A percentile compares a stretch with the other conserved stretches of the same genome.
phyloP scores from a whole-genome alignment of 2,113 vertebrate species.

The Dolichotis patagonum region DNA sequence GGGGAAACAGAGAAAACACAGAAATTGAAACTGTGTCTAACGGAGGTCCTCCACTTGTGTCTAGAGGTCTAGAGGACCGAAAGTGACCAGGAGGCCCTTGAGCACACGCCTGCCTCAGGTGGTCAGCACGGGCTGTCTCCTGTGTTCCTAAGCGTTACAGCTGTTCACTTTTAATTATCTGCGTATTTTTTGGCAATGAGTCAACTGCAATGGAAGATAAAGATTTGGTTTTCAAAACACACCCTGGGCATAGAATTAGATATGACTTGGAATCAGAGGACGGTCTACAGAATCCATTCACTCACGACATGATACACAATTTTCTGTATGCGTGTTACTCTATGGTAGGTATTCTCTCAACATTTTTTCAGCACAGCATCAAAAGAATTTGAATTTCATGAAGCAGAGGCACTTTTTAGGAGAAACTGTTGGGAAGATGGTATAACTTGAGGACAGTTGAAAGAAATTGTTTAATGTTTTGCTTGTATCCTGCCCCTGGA shows the following conservation, averaged over 20 bases:
- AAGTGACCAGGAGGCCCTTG: neutral
- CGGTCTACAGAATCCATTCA: neutral
- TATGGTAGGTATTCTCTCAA: neutral
- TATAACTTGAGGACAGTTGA: neutral
- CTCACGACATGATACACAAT: neutral
- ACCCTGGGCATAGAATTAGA: neutral
- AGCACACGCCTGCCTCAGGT: neutral
- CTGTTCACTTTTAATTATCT: neutral
- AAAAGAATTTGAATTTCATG: neutral
- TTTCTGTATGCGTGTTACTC: neutral
- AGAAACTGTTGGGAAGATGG: neutral
- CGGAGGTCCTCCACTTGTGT: no score
- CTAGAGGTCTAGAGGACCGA: no score
- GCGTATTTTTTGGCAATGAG: neutral
- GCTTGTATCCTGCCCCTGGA: neutral
- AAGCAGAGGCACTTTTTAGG: neutral
- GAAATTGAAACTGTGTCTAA: neutral
- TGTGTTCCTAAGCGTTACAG: neutral
- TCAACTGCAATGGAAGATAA: neutral
- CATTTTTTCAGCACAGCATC: neutral
- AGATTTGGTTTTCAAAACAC: neutral
- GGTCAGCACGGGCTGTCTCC: neutral
- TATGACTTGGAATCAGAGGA: neutral
- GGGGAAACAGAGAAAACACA: neutral
- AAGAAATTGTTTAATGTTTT: neutral